A percentile compares a stretch with the other conserved stretches of the same genome.
Conservation (phyloP, 2,113 vertebrate species). For the Puma concolor region DNA sequence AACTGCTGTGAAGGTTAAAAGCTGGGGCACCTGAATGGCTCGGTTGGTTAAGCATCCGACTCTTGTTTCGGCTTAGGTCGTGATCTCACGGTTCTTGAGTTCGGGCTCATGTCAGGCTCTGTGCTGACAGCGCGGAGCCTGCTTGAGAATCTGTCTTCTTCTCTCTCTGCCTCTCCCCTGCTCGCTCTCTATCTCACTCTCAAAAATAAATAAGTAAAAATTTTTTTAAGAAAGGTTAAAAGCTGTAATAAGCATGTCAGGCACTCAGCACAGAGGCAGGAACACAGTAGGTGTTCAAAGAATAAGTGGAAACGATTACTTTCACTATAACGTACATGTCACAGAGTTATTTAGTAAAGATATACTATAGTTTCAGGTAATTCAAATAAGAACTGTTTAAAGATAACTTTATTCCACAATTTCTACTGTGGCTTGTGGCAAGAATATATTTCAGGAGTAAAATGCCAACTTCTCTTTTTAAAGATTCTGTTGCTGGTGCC, state of each 20-base stretch:
- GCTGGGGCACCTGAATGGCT: too few species aligned
- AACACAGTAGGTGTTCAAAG: background rate
- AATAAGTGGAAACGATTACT: background rate
- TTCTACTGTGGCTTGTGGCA: background rate
- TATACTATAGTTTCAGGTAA: background rate
- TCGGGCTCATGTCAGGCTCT: too few species aligned
- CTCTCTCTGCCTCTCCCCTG: too few species aligned
- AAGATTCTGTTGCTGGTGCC: background rate
- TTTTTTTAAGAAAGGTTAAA: too few species aligned
- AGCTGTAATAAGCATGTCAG: background rate
- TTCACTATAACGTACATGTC: background rate
- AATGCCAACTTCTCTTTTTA: conserved; percentile 5
- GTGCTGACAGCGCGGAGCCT: too few species aligned
- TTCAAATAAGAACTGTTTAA: background rate
- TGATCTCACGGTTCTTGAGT: too few species aligned
- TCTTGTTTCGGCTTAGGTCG: too few species aligned
- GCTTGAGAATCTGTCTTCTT: too few species aligned
- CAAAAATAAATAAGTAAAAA: too few species aligned
- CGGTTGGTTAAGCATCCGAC: too few species aligned
- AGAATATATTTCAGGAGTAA: conserved; percentile 28
- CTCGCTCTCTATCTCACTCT: too few species aligned
- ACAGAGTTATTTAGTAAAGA: background rate
- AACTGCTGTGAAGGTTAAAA: background rate
- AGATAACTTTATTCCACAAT: background rate
- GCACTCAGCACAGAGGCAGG: background rate